phyloP scores from a whole-genome alignment of 2,113 vertebrate genomes.

The Cryptomyrus ogoouensis region DNA sequence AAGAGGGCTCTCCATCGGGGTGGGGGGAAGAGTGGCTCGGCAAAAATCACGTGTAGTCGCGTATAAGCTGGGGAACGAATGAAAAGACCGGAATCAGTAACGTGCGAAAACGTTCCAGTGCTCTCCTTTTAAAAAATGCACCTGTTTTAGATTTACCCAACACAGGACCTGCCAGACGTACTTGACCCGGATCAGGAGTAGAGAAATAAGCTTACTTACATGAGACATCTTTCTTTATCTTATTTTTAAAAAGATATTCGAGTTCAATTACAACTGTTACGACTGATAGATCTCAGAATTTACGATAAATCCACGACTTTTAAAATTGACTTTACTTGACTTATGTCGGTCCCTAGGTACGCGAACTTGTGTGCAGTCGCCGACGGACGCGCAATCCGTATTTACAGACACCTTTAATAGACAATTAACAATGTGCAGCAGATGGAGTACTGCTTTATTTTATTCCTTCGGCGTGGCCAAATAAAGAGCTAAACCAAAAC shows the following conservation, averaged over 20 bases:
- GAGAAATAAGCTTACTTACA: background rate
- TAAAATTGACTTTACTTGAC: background rate
- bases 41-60: background rate
- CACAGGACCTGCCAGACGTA: background rate
- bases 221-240: background rate
- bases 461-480: background rate
- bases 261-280: background rate
- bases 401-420: background rate
- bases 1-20: background rate
- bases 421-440: background rate
- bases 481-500: background rate
- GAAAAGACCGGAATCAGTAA: background rate
- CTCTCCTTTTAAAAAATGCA: background rate
- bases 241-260: background rate
- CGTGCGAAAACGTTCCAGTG: background rate
- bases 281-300: background rate
- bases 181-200: background rate
- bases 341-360: background rate
- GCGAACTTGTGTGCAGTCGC: background rate
- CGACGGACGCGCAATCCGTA: background rate
- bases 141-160: background rate
- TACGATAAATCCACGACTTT: background rate
- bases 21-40: background rate
- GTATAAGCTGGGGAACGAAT: background rate
- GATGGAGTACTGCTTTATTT: background rate